Conservation (phyloP, 37 sponge, comb jelly and placozoan genomes). For the Eunapius fragilis region DNA sequence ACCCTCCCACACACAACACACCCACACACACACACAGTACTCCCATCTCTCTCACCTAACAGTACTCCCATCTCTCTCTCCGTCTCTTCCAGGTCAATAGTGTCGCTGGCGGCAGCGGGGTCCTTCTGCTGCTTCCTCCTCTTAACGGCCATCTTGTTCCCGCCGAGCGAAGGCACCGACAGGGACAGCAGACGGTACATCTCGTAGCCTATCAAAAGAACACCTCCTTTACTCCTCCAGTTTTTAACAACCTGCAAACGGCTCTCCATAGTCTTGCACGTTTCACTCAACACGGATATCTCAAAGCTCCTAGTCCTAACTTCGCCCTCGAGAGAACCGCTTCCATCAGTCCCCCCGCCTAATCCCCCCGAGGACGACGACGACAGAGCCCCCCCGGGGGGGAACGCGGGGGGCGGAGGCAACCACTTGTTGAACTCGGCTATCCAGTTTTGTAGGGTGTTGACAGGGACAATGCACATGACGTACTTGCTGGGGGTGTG, state of each 20-base stretch:
- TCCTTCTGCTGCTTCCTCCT: conserved; percentile 44
- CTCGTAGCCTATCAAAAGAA: conserved; percentile 96
- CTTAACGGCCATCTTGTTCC: conserved; percentile 87
- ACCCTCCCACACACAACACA: not conserved
- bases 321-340: not conserved
- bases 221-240: conserved; percentile 87
- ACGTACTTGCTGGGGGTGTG: conserved; percentile 78
- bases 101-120: not conserved
- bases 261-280: conserved; percentile 61
- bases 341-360: not conserved
- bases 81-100: conserved; percentile 81
- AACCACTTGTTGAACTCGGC: conserved; percentile 94
- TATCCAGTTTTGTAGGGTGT: conserved; percentile 96
- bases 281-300: conserved; percentile 77
- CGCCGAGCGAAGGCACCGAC: conserved; percentile 80
- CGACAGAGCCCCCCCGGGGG: not conserved
- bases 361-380: not conserved
- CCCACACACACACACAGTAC: not conserved
- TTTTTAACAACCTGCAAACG: conserved; percentile 67
- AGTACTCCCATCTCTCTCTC: conserved; percentile 83
- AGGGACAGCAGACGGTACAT: conserved; percentile 85
- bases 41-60: conserved; percentile 60
- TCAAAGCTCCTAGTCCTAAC: conserved; percentile 39
- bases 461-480: conserved; percentile 92
- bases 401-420: conserved; percentile 28